A percentile compares a stretch with the other conserved stretches of the same genome.
Conservation (phyloP, 1,140 invertebrate species). For the Caenorhabditis latens region DNA sequence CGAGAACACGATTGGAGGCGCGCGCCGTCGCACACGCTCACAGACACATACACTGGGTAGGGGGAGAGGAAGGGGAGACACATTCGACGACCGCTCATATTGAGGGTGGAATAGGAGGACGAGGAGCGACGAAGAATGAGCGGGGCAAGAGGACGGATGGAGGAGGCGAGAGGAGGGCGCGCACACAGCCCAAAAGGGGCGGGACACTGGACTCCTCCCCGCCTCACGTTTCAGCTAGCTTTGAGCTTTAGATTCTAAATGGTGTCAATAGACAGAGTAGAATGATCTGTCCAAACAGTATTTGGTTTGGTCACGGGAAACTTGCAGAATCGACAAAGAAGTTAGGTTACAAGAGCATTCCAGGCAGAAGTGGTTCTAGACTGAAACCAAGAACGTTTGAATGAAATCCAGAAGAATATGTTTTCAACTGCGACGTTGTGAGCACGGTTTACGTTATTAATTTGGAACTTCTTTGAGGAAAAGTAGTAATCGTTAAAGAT, state of each 20-base stretch:
- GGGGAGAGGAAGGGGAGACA: conserved; percentile 28
- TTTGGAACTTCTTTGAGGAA: too few species aligned
- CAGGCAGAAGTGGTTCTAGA: too few species aligned
- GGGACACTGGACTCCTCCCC: conserved; percentile 37
- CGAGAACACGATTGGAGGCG: conserved; percentile 44
- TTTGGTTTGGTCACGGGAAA: neutral
- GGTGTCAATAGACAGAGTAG: neutral
- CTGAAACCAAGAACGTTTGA: too few species aligned
- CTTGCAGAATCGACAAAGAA: too few species aligned
- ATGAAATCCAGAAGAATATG: too few species aligned
- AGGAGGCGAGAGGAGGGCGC: conserved; percentile 48
- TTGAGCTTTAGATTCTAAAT: conserved; percentile 32
- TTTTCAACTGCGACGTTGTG: too few species aligned
- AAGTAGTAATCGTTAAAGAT: too few species aligned
- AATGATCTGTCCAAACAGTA: neutral
- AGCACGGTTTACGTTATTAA: too few species aligned
- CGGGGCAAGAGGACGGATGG: conserved; percentile 52
- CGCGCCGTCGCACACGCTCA: conserved; percentile 42
- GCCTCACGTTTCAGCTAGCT: conserved; percentile 44
- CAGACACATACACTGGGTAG: conserved; percentile 44
- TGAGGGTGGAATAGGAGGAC: conserved; percentile 55
- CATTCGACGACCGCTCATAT: conserved; percentile 55
- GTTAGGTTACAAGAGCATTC: too few species aligned
- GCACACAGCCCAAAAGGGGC: conserved; percentile 43
- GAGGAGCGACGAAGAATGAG: conserved; percentile 55